Evolutionary conservation across 2,888 invertebrate species (phyloP).

Genomic region (Ophraella communa): DNA sequence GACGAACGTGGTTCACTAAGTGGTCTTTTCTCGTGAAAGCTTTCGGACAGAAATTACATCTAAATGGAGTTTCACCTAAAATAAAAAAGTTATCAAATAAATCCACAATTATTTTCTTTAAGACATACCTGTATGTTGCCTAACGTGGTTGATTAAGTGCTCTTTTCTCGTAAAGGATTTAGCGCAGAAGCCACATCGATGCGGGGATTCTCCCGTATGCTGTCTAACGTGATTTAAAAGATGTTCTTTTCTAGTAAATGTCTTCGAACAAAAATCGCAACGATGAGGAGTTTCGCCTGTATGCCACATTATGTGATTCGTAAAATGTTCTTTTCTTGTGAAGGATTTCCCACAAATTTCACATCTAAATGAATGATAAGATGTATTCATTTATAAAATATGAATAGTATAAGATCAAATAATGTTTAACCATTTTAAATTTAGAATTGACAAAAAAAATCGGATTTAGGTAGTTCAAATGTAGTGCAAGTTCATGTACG

Average conservation of each 20-base stretch:
- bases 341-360: conserved; percentile 89
- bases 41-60: conserved; percentile 85
- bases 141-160: conserved; percentile 84
- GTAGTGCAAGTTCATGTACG: too few relatives aligned
- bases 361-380: conserved; percentile 66
- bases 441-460: too few relatives aligned
- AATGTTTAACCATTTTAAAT: too few relatives aligned
- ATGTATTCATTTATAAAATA: too few relatives aligned
- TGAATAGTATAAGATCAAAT: too few relatives aligned
- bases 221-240: conserved; percentile 78
- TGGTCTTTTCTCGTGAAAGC: conserved; percentile 86
- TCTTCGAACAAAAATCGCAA: conserved; percentile 80
- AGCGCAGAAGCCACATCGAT: conserved; percentile 84
- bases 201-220: conserved; percentile 83
- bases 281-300: conserved; percentile 80
- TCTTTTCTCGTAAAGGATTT: conserved; percentile 88
- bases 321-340: conserved; percentile 88
- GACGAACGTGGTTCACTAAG: conserved; percentile 75
- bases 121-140: conserved; percentile 74
- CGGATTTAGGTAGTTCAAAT: too few relatives aligned
- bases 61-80: conserved; percentile 68
- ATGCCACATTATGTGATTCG: conserved; percentile 90
- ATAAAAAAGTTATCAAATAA: conserved; percentile 1
- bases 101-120: not conserved
- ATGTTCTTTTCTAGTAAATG: conserved; percentile 80